Evolutionary conservation across 2,113 vertebrate species (phyloP), one percentile per base, ranked within the genome.

Genomic region (Bagarius yarrelli): DNA sequence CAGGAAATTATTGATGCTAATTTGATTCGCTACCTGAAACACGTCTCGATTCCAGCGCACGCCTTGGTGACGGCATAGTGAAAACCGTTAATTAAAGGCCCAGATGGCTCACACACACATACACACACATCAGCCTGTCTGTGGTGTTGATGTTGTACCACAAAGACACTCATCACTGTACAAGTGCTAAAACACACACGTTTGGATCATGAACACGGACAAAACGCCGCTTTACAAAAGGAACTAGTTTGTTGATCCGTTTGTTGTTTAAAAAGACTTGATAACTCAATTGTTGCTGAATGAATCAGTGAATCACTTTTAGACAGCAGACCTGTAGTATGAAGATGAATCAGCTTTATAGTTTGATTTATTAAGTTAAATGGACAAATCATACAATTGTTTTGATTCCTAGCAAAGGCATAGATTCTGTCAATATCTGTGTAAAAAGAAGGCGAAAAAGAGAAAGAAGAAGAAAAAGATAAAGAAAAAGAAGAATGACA

Each of bases 31-130:
- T 34, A 32, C 50, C 70, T 23, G 52, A 25, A 52, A 25, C 47
- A 44, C 30, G 27, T 0, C 27, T 19, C 11, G 9, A 21, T 34
- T 72, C 30, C 66, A 44, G 3, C 4, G 12, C n/a, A 50, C n/a
- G 69, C 69, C 2, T 71, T 50, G n/a, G 18, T 19, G 6, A n/a
- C 4, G 23, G 66, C 36, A 21, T 40, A 27, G n/a, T 4, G 44
- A 52, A 32, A 72, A 50, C 70, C 25, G 27, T 71, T 71, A 71
- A 52, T 71, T 50, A 34, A 16, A 73, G 27, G 50, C 70, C 50
- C 70, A 55, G 70, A 55, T 73, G 30, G 50, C 70, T 5, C 44
- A 47, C 44, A 47, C 44, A 47, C 44, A 47, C 44, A 47, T 8
- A 47, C 44, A 47, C 44, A 47, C 44, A 47, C 44, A 47, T 47